phyloP scores from a whole-genome alignment of 2,113 vertebrate species.

The Bostrychus sinensis region DNA sequence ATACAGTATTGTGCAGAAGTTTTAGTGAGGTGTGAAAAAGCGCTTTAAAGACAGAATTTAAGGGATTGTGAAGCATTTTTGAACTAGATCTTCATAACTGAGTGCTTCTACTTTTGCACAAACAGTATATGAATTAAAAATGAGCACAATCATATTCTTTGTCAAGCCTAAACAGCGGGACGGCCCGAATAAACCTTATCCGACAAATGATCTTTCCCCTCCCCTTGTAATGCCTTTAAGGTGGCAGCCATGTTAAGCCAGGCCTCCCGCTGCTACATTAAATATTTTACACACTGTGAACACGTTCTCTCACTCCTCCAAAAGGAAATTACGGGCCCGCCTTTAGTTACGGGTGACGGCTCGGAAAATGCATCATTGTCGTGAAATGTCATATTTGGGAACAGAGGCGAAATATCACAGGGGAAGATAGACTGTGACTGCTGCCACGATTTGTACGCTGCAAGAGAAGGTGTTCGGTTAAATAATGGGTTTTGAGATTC shows the following conservation, averaged over 20 bases:
- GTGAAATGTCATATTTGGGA: constrained; percentile 28
- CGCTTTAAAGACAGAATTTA: background rate
- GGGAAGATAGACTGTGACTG: background rate
- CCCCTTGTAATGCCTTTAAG: constrained; percentile 14
- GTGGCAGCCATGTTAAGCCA: constrained; percentile 7
- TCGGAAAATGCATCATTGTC: constrained; percentile 16
- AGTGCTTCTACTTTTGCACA: background rate
- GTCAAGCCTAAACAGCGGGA: constrained; percentile 5
- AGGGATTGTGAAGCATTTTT: too few species aligned
- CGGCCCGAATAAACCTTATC: constrained; percentile 24
- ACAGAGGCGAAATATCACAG: background rate
- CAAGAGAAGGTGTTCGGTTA: background rate
- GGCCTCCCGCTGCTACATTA: constrained; percentile 18
- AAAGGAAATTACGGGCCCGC: constrained; percentile 11
- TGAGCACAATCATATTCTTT: background rate
- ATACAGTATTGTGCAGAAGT: background rate
- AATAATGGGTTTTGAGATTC: background rate
- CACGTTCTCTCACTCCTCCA: constrained; percentile 2
- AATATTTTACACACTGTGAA: constrained; percentile 38
- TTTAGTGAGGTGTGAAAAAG: background rate
- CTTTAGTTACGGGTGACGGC: constrained; percentile 20
- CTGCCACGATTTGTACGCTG: background rate
- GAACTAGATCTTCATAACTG: too few species aligned
- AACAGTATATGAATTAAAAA: background rate
- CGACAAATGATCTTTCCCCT: constrained; percentile 34